Conservation (phyloP, 2,113 vertebrate species). For the Delphinapterus leucas region DNA sequence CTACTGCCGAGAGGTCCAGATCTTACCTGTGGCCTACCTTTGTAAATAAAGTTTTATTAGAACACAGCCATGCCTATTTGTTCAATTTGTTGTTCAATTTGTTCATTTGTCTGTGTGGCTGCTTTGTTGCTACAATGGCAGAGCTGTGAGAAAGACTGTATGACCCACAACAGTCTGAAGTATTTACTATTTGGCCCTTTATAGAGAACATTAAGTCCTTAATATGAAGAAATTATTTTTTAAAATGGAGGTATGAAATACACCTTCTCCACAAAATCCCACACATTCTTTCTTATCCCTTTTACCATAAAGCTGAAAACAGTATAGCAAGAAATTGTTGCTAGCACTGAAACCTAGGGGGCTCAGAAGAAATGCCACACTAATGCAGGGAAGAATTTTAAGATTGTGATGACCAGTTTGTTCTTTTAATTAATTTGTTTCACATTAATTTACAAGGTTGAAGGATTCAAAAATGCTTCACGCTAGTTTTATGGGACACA, state of each 20-base stretch:
- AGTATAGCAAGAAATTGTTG: neutral
- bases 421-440: neutral
- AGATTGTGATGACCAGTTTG: neutral
- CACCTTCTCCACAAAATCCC: neutral
- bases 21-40: neutral
- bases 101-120: neutral
- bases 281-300: neutral
- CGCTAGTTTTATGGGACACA: neutral
- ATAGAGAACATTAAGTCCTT: neutral
- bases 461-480: neutral
- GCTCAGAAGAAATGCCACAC: neutral
- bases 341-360: neutral
- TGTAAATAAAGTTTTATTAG: neutral
- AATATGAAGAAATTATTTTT: neutral
- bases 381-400: neutral
- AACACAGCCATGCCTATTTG: neutral
- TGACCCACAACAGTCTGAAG: neutral
- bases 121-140: neutral
- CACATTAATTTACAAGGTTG: neutral
- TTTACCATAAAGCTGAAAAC: neutral
- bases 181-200: neutral
- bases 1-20: neutral
- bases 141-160: neutral
- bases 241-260: neutral
- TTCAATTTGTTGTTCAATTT: too few relatives aligned